Evolutionary conservation across 2,797 vertebrate genomes (phyloP).

Genomic region (Pangasius djambal): DNA sequence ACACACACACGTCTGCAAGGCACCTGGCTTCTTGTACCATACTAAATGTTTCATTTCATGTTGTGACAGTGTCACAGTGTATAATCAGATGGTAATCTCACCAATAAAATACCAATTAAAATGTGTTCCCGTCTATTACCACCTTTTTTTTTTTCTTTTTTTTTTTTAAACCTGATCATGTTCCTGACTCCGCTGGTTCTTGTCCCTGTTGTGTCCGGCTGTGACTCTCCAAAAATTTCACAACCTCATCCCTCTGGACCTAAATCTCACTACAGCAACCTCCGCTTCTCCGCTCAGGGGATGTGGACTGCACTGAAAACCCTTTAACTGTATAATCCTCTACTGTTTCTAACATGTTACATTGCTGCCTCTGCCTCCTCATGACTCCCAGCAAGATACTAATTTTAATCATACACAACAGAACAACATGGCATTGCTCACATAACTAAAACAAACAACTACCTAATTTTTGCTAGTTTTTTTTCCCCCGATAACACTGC

Average conservation of each 20-base stretch:
- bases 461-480: background rate
- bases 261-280: background rate
- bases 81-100: background rate
- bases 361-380: background rate
- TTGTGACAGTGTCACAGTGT: background rate
- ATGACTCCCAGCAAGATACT: background rate
- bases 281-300: background rate
- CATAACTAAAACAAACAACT: background rate
- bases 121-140: background rate
- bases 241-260: background rate
- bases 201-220: background rate
- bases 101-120: background rate
- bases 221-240: background rate
- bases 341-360: background rate
- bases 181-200: background rate
- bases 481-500: background rate
- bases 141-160: background rate
- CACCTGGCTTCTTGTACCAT: background rate
- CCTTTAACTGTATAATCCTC: background rate
- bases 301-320: background rate
- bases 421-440: background rate
- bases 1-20: background rate
- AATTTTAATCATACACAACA: background rate
- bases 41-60: background rate
- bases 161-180: background rate